Percentiles rank a stretch among this genome's conserved stretches.
These are phyloP conservation scores for Nannoperca obscura DNA, from an alignment of 2,797 vertebrate species.

Conservation along the genomic window DNA sequence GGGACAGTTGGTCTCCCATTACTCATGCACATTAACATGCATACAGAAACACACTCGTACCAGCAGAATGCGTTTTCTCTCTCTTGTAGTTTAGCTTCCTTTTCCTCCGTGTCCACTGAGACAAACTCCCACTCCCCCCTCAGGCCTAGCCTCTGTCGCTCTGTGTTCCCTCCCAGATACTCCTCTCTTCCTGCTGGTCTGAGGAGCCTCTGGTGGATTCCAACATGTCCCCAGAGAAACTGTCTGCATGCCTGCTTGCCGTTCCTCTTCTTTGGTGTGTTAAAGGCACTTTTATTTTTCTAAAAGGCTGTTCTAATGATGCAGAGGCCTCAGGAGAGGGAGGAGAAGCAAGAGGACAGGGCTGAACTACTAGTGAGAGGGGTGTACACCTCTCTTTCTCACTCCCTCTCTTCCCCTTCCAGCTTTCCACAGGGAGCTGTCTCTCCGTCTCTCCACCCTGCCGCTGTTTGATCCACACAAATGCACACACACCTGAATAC, in stretches of 20 bases:
- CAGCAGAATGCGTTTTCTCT: constrained; percentile 30
- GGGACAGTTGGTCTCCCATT: constrained; percentile 42
- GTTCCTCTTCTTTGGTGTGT: constrained; percentile 68
- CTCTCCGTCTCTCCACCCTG: constrained; percentile 54
- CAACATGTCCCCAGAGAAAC: constrained; percentile 72
- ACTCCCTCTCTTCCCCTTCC: constrained; percentile 43
- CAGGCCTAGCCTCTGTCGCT: constrained; percentile 68
- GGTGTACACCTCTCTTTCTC: constrained; percentile 56
- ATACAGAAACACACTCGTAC: constrained; percentile 36
- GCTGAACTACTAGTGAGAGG: constrained; percentile 60
- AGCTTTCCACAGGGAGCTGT: constrained; percentile 70
- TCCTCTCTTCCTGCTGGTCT: constrained; percentile 67
- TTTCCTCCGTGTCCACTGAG: constrained; percentile 59
- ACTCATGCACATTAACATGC: constrained; percentile 41
- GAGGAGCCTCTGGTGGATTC: constrained; percentile 70
- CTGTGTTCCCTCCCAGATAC: constrained; percentile 56
- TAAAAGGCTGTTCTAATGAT: constrained; percentile 77
- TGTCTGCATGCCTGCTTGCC: constrained; percentile 50
- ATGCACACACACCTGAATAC: constrained; percentile 11
- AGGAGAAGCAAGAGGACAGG: constrained; percentile 65
- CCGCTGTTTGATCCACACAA: constrained; percentile 66
- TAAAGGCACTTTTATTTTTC: constrained; percentile 79
- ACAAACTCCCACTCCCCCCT: constrained; percentile 66
- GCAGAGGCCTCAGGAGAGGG: constrained; percentile 68
- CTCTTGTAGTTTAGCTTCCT: constrained; percentile 48